Base-by-base conservation (phyloP, 2,113 vertebrate species). In the Leiothrix lutea region DNA sequence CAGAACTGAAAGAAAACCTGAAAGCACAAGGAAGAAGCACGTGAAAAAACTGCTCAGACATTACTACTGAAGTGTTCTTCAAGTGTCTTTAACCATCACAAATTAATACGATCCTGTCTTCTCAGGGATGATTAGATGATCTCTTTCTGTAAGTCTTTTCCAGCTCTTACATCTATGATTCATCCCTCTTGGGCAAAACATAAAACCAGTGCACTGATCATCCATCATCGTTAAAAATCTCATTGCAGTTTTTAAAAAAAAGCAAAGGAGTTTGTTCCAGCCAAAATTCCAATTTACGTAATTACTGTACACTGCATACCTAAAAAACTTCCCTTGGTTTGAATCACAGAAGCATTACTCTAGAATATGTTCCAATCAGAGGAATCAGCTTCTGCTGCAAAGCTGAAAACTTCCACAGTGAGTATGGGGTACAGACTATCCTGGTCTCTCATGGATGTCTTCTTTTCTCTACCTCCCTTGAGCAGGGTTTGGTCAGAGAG, bases 161-260 rank as follows among this genome's bases (percentile, higher is more conserved):
- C 51, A 96, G 56, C 54, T 72, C 56, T 80, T 60, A 50, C 24
- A 86, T 90, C 67, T 77, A 29, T 90, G 81, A 96, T 80, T 95
- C 88, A 95, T 67, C 36, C 47, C 28, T 77, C 80, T 82, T 36
- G 72, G 81, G 77, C 85, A 95, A 90, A 94, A 88, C 42, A 79
- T 90, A 80, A 94, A 95, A 79, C 61, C 64, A 86, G 64, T 11
- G 42, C 19, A n/a, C 51, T 64, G 74, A 65, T 79, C 89, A 86
- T 90, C 56, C 71, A 72, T 78, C 80, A 92, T 69, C 31, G 16
- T 91, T 77, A 82, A 89, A 93, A 91, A 79, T 60, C 60, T 77
- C 58, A 56, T 2, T 71, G 85, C 65, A 18, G 70, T 91, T 95
- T 74, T 66, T 54, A 2, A 29, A 91, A 57, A 93, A 86, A 89